Conservation (phyloP, 2,113 vertebrate genomes). For the Callaeas wilsoni region DNA sequence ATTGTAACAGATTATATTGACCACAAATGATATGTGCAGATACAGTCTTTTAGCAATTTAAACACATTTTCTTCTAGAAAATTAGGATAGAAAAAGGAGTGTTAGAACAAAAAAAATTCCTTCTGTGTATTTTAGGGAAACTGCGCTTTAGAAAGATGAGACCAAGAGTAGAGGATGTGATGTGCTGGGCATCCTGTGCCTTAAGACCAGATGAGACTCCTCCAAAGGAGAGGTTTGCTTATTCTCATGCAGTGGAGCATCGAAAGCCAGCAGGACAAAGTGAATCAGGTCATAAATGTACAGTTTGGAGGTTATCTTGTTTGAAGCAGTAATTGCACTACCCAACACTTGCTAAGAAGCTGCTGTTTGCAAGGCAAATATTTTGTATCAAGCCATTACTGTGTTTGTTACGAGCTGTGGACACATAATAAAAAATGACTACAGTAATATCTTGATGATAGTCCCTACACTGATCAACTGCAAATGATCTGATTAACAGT, state of each 20-base stretch:
- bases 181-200: neutral
- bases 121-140: neutral
- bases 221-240: neutral
- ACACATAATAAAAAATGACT: constrained; percentile 46
- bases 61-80: neutral
- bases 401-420: neutral
- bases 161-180: neutral
- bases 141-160: neutral
- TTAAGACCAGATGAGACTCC: neutral
- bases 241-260: neutral
- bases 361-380: constrained; percentile 27
- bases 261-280: neutral
- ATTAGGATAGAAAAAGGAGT: neutral
- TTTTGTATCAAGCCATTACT: constrained; percentile 30
- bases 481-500: constrained; percentile 87
- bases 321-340: neutral
- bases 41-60: neutral
- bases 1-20: neutral
- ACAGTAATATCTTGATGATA: constrained; percentile 63
- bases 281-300: constrained; percentile 6
- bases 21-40: neutral
- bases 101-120: neutral
- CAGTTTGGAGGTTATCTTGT: neutral
- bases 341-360: constrained; percentile 6
- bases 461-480: constrained; percentile 80